Evolutionary conservation across 2,888 invertebrate species (phyloP), one percentile per base, ranked within the genome.

Genomic region (Phengaris arion): DNA sequence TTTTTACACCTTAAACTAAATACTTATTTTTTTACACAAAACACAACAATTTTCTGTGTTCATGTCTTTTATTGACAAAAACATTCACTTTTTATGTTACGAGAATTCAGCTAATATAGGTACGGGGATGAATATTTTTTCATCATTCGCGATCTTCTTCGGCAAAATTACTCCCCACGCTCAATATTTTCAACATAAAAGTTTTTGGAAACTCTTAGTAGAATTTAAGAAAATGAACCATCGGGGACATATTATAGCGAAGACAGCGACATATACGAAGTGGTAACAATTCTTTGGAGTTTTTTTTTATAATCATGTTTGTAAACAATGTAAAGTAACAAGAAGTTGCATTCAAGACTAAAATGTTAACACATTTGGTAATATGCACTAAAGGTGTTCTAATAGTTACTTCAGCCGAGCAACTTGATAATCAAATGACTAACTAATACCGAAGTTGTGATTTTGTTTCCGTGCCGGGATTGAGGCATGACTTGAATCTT

Each of bases 371-470:
- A n/a, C 55, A 55, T 55, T 7, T 55, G 55, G 22, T 75, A 52
- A 75, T 70, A 76, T 76, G 74, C 75, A 75, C 75, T 78, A 73
- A 77, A 77, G 77, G 78, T 78, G 78, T 75, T 78, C 75, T 72
- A 77, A 54, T 72, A 74, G 75, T 77, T 76, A 77, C 74, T 45
- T 52, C 54, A 77, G 74, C 70, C 74, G 52, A 52, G 46, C 46
- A 79, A 79, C 74, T 78, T 77, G 68, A 76, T 78, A 78, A 79
- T 80, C 78, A 79, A 77, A 80, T 79, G 77, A 75, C 77, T 77
- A 77, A 76, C 77, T 80, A 76, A 79, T 78, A 80, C 76, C 74
- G 74, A 80, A 79, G 78, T 79, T 78, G 76, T 78, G 78, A 80
- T 78, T 80, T 79, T 78, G 77, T 77, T 78, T 76, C 74, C 72